Percentiles rank a stretch among this genome's conserved stretches.
Conservation (phyloP, 2,888 invertebrate genomes). For the Conops quadrifasciatus region DNA sequence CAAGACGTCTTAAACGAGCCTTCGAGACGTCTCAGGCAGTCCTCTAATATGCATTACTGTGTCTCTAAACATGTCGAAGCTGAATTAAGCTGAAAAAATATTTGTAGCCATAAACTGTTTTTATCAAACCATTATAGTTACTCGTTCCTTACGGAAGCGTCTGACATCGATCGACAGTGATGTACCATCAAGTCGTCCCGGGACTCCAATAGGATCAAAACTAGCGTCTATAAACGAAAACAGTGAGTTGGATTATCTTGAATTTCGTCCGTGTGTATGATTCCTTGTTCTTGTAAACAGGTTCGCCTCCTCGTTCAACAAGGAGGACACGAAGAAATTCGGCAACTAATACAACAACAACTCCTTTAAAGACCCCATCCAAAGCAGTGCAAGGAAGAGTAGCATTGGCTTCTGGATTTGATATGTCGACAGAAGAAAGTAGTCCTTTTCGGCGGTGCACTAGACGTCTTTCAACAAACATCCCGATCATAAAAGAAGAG, state of each 20-base stretch:
- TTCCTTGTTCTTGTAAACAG: slow-evolving; percentile 33
- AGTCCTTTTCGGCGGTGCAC: slow-evolving; percentile 45
- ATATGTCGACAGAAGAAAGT: slow-evolving; percentile 45
- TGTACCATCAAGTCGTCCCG: slow-evolving; percentile 45
- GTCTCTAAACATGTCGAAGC: too few species aligned
- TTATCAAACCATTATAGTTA: slow-evolving; percentile 42
- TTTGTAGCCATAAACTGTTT: not conserved
- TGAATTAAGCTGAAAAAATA: too few species aligned
- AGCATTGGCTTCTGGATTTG: slow-evolving; percentile 39
- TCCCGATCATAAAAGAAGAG: slow-evolving; percentile 42
- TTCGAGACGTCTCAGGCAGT: too few species aligned
- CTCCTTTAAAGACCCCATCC: slow-evolving; percentile 22
- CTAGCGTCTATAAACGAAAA: slow-evolving; percentile 41
- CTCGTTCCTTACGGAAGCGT: slow-evolving; percentile 52
- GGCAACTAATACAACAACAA: slow-evolving; percentile 41
- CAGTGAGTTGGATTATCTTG: slow-evolving; percentile 36
- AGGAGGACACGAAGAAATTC: slow-evolving; percentile 50
- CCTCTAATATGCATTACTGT: too few species aligned
- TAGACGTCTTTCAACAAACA: slow-evolving; percentile 41
- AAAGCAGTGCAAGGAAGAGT: slow-evolving; percentile 30
- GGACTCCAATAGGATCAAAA: slow-evolving; percentile 46
- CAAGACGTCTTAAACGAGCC: too few species aligned
- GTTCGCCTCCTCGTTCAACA: slow-evolving; percentile 48
- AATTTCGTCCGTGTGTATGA: not conserved
- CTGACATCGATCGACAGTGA: slow-evolving; percentile 50